Evolutionary conservation across 2,888 invertebrate genomes (phyloP).

Genomic region (Tuberolachnus salignus): DNA sequence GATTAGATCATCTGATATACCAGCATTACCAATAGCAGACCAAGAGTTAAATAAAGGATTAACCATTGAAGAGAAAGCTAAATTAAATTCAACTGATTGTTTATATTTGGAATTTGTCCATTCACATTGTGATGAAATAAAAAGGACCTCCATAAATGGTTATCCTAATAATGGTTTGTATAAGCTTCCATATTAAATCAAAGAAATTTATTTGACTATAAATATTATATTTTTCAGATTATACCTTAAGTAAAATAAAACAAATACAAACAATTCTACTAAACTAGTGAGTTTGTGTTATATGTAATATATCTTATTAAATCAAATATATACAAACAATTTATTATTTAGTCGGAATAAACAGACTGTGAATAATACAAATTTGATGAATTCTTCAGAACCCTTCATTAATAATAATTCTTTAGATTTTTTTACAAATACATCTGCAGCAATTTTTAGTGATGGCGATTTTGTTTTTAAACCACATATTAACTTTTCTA

Average conservation of each 20-base stretch:
- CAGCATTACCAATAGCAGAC: background rate
- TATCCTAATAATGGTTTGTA: conserved; percentile 18
- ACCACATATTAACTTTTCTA: background rate
- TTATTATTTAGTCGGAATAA: conserved; percentile 1
- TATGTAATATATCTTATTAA: background rate
- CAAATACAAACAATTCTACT: background rate
- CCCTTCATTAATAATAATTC: background rate
- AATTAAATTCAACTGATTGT: background rate
- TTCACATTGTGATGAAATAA: conserved; percentile 24
- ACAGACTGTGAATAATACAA: background rate
- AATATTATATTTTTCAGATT: conserved; percentile 2
- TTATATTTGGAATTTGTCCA: conserved; percentile 15
- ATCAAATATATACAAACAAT: background rate
- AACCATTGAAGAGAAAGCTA: background rate
- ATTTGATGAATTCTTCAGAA: background rate
- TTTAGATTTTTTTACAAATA: background rate
- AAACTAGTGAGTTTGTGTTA: conserved; percentile 7
- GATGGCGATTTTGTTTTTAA: conserved; percentile 20
- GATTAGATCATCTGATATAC: background rate
- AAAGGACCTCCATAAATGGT: background rate
- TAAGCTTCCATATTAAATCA: background rate
- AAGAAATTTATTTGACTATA: background rate
- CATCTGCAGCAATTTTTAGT: background rate
- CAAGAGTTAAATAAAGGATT: background rate
- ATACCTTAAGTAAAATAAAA: background rate